Base-by-base conservation (phyloP, 2,113 vertebrate genomes). In the Telmatochromis sp. region DNA sequence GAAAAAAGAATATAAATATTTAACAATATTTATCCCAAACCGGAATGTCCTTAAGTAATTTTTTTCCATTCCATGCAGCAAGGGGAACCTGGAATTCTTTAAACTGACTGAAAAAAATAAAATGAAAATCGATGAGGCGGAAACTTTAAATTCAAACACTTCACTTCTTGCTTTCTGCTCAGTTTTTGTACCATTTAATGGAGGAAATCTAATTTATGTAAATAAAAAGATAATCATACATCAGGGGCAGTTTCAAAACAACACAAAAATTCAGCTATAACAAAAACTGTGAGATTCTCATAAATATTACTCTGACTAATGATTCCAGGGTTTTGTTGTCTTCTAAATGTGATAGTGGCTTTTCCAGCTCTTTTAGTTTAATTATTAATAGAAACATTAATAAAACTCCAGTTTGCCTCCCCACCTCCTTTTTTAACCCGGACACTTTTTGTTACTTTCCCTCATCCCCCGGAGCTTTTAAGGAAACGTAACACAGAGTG, bases 401-500 rank as follows among this genome's bases (percentile, higher is more conserved):
- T 9, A 58, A 58, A 28, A 58, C 23, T 15, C 55, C 55, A 58
- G 55, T 58, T 58, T 58, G 26, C 7, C 55, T 31, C 26, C 55
- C 1, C 26, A 28, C 7, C 26, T 58, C 13, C 26, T 15, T 28
- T 58, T 28, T 58, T 58, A 58, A 28, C 55, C 55, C 3, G 4
- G 55, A 28, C 3, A 31, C 55, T 2, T 26, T 57, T 15, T 28
- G 55, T 58, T 58, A 58, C 55, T 58, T 28, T 58, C 26, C 7
- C 13, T 58, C 55, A 58, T 57, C 55, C 14, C 3, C 13, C 3
- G 55, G 55, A 28, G 26, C 26, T 58, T 58, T 58, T 58, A 58
- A 0, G 13, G 26, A 28, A 58, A 28, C 5, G 13, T 58, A 58
- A 58, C 26, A 28, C 55, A 58, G 7, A 0, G 26, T 58, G 13